phyloP scores from a whole-genome alignment of 2,797 vertebrate genomes.

The Sylvia borin region DNA sequence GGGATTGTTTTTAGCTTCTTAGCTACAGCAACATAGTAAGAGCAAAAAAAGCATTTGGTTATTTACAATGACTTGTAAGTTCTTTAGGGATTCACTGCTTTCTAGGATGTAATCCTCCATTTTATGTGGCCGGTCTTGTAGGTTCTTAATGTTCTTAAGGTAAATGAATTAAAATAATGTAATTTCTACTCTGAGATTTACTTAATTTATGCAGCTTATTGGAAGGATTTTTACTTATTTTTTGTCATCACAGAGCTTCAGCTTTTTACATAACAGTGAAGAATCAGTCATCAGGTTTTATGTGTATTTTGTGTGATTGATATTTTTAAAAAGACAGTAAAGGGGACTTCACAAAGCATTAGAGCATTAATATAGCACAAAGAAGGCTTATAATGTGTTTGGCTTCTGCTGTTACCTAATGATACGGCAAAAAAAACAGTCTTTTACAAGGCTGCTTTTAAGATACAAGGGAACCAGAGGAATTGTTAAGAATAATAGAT shows the following conservation, averaged over 20 bases:
- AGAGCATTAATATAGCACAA: slow-evolving; percentile 37
- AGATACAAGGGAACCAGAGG: slow-evolving; percentile 25
- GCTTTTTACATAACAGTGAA: slow-evolving; percentile 27
- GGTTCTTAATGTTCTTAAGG: slow-evolving; percentile 19
- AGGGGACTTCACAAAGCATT: slow-evolving; percentile 47
- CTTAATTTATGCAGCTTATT: slow-evolving; percentile 31
- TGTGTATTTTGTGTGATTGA: slow-evolving; percentile 24
- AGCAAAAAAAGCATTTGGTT: slow-evolving; percentile 39
- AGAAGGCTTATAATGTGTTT: slow-evolving; percentile 44
- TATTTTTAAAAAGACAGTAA: slow-evolving; percentile 45
- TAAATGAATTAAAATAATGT: slow-evolving; percentile 46
- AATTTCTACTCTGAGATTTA: not conserved
- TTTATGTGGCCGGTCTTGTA: slow-evolving; percentile 14
- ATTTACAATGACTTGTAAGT: slow-evolving; percentile 40
- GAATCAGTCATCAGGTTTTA: slow-evolving; percentile 6
- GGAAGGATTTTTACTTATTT: slow-evolving; percentile 33
- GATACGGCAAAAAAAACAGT: slow-evolving; percentile 8
- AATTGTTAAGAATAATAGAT: slow-evolving; percentile 54
- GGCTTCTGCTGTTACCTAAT: slow-evolving; percentile 53
- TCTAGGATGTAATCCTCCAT: slow-evolving; percentile 16
- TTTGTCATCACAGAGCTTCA: not conserved
- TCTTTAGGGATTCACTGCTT: slow-evolving; percentile 44
- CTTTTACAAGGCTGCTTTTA: slow-evolving; percentile 63
- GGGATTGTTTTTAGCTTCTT: slow-evolving; percentile 42
- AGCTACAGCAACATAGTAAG: slow-evolving; percentile 29